Percentiles rank a stretch among this genome's conserved stretches.
Conservation (phyloP, 1,140 invertebrate genomes). For the Penaeus indicus region DNA sequence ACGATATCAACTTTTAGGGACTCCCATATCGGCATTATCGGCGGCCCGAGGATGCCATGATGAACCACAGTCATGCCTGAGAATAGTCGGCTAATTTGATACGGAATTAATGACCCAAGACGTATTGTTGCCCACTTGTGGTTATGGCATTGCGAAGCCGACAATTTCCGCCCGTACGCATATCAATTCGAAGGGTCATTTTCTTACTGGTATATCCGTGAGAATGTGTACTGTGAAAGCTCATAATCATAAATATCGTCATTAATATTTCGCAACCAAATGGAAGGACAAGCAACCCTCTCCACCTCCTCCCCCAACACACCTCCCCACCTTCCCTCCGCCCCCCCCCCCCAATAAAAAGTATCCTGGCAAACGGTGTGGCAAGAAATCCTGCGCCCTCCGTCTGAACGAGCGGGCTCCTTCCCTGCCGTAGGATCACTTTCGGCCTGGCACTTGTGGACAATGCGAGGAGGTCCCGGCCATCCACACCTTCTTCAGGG, state of each 20-base stretch:
- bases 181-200: not conserved
- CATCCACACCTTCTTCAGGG: constrained; percentile 47
- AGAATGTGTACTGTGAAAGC: constrained; percentile 25
- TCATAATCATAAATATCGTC: constrained; percentile 34
- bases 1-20: too few species aligned
- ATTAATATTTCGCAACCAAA: constrained; percentile 31
- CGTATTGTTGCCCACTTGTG: constrained; percentile 55
- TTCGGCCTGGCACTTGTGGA: constrained; percentile 35
- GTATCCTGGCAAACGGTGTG: too few species aligned
- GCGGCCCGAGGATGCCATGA: constrained; percentile 27
- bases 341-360: too few species aligned
- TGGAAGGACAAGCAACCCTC: not conserved
- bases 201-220: not conserved
- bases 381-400: too few species aligned
- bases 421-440: constrained; percentile 22
- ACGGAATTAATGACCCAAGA: constrained; percentile 57
- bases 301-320: not conserved
- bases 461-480: constrained; percentile 49
- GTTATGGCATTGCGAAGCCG: not conserved
- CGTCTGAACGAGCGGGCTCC: not conserved
- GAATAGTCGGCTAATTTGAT: constrained; percentile 58
- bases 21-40: constrained; percentile 18
- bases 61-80: constrained; percentile 41
- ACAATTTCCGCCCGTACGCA: not conserved
- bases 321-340: not conserved